These are phyloP conservation scores for Trissolcus japonicus DNA, from an alignment of 2,888 invertebrate genomes.

Conservation along the genomic window DNA sequence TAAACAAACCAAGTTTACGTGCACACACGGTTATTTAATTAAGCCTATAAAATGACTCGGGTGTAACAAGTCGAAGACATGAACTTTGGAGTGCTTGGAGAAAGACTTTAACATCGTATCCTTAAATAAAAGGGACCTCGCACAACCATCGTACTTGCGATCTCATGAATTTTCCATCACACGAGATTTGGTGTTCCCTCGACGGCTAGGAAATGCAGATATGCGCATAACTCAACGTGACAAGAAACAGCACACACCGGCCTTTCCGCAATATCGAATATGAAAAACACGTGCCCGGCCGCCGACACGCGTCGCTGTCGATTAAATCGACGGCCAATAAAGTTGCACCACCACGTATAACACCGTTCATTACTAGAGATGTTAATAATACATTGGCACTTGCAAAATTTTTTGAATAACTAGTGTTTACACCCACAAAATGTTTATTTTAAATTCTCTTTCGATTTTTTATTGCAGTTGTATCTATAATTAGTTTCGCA, in stretches of 20 bases:
- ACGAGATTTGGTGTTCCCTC: conserved; percentile 48
- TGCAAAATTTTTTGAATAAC: conserved; percentile 15
- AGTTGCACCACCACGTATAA: conserved; percentile 10
- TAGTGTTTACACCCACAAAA: background rate
- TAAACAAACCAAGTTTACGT: background rate
- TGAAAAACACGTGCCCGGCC: conserved; percentile 45
- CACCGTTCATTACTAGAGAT: conserved; percentile 12
- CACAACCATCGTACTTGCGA: conserved; percentile 55
- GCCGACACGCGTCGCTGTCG: conserved; percentile 38
- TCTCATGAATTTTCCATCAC: conserved; percentile 63
- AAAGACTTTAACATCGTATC: conserved; percentile 20
- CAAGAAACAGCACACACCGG: conserved; percentile 57
- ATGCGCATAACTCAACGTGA: conserved; percentile 47
- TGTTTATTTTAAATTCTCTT: background rate
- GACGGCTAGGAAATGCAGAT: conserved; percentile 40
- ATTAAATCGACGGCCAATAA: conserved; percentile 38
- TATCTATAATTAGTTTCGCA: background rate
- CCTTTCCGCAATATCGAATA: conserved; percentile 58
- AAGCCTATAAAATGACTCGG: conserved; percentile 5
- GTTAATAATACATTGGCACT: conserved; percentile 9
- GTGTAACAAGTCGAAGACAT: conserved; percentile 12
- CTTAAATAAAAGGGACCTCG: conserved; percentile 43
- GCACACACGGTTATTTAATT: conserved; percentile 18
- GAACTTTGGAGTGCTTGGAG: conserved; percentile 12
- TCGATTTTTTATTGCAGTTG: background rate